phyloP scores from a whole-genome alignment of 1,140 invertebrate species.

The Ditylenchus dipsaci region DNA sequence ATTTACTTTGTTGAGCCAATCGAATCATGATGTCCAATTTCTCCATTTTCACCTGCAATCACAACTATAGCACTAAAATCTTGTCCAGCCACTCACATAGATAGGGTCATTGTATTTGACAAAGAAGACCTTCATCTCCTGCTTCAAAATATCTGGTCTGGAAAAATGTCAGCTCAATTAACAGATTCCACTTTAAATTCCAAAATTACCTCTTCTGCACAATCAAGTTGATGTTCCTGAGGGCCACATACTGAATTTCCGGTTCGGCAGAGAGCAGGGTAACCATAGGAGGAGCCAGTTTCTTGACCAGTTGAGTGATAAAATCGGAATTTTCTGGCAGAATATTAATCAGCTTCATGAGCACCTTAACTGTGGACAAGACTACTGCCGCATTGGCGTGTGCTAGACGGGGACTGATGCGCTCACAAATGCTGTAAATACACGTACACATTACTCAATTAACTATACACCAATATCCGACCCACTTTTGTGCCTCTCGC shows the following conservation, averaged over 20 bases:
- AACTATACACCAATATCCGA: not conserved
- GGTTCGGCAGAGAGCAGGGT: constrained; percentile 95
- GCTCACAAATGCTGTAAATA: constrained; percentile 78
- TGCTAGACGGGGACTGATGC: constrained; percentile 91
- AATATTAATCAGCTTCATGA: constrained; percentile 98
- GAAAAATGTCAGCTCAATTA: constrained; percentile 25
- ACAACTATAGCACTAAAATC: constrained; percentile 5
- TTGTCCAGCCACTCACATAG: constrained; percentile 63
- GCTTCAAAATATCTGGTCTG: constrained; percentile 96
- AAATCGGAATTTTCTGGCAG: constrained; percentile 86
- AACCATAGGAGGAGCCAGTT: constrained; percentile 94
- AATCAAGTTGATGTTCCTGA: constrained; percentile 96
- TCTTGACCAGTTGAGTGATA: constrained; percentile 86
- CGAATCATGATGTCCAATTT: constrained; percentile 99
- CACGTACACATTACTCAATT: not conserved
- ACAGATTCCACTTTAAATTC: not conserved
- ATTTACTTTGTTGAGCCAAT: constrained; percentile 79
- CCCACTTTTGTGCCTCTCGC: constrained; percentile 85
- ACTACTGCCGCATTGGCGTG: constrained; percentile 99
- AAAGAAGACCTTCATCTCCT: constrained; percentile 99
- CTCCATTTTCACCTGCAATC: constrained; percentile 79
- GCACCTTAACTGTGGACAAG: constrained; percentile 88
- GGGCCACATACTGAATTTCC: constrained; percentile 95
- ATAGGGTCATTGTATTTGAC: constrained; percentile 99
- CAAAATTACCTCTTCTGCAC: constrained; percentile 77